These are phyloP conservation scores for Amiota mariae DNA, from an alignment of 2,888 invertebrate species.

Conservation along the genomic window DNA sequence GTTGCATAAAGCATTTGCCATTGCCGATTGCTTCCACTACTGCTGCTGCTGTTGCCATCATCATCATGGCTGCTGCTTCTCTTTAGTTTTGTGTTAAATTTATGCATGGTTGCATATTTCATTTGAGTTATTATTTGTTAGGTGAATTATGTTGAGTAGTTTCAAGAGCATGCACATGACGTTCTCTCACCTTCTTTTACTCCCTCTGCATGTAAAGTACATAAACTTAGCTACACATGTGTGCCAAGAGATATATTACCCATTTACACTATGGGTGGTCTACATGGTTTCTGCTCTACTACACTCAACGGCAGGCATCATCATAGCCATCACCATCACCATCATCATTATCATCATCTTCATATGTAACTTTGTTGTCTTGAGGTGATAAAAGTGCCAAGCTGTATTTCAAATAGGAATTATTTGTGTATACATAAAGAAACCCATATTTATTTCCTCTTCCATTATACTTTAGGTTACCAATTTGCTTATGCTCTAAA, in stretches of 20 bases:
- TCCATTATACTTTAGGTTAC: constrained; percentile 14
- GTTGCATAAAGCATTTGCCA: constrained; percentile 9
- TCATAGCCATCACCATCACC: not conserved
- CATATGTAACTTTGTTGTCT: constrained; percentile 26
- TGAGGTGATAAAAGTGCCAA: constrained; percentile 29
- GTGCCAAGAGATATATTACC: constrained; percentile 10
- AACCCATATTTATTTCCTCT: not conserved
- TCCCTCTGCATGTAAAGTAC: not conserved
- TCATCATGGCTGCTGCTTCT: constrained; percentile 1
- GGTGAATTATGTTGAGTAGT: constrained; percentile 64
- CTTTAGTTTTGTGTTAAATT: constrained; percentile 52
- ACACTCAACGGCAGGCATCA: constrained; percentile 13
- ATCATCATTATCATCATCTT: not conserved
- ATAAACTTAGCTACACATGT: not conserved
- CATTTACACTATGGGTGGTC: constrained; percentile 24
- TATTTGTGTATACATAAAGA: constrained; percentile 26
- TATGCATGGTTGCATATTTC: constrained; percentile 72
- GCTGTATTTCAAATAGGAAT: constrained; percentile 17
- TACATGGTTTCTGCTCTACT: no score
- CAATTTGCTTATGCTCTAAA: constrained; percentile 2
- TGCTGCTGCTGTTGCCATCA: not conserved
- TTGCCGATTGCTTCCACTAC: not conserved
- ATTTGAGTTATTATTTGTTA: constrained; percentile 68
- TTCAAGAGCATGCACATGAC: constrained; percentile 28
- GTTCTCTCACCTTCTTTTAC: not conserved